Evolutionary conservation across 2,113 vertebrate genomes (phyloP), one percentile per base, ranked within the genome.

Genomic region (Chauna torquata): DNA sequence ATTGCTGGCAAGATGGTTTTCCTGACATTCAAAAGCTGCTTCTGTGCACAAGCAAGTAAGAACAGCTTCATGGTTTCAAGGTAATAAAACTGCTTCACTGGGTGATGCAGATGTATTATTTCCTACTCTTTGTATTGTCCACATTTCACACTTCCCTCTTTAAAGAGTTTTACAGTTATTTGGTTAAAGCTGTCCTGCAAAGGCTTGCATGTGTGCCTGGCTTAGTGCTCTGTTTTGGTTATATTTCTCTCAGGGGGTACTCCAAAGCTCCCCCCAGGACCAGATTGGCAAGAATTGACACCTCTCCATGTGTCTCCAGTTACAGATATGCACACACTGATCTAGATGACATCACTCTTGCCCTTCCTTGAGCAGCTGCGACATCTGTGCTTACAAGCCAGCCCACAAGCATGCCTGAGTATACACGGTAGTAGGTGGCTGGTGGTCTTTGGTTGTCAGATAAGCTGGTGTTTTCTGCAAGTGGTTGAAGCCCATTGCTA

Each of bases 311-410:
- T 58, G 62, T 52, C 34, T 86, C 25, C 42, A 71, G 52, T 80
- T 87, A 36, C 24, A 72, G 57, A 79, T 52, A 18, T 0, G 0
- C 57, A 68, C 2, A 1, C n/a, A 30, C 15, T 0, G 0, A 50
- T 88, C 45, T 57, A 34, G 50, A 4, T 57, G 45, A 42, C 16
- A 61, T 61, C 36, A 52, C 30, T 66, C 25, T 38, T 58, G 42
- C 65, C 52, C 12, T 84, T 66, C 24, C 34, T 75, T 42, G 38
- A 75, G 57, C 78, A 82, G 32, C n/a, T 65, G 25, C 64, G 78
- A 59, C 38, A 55, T n/a, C 30, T 10, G 2, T 61, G 30, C 54
- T 64, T 80, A 44, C 20, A 85, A 71, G 22, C 52, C 57, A 55
- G 74, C 57, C 70, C 42, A 42, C 22, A 44, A 77, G 44, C 34